Conservation (phyloP, 2,113 vertebrate genomes). For the Eublepharis macularius region DNA sequence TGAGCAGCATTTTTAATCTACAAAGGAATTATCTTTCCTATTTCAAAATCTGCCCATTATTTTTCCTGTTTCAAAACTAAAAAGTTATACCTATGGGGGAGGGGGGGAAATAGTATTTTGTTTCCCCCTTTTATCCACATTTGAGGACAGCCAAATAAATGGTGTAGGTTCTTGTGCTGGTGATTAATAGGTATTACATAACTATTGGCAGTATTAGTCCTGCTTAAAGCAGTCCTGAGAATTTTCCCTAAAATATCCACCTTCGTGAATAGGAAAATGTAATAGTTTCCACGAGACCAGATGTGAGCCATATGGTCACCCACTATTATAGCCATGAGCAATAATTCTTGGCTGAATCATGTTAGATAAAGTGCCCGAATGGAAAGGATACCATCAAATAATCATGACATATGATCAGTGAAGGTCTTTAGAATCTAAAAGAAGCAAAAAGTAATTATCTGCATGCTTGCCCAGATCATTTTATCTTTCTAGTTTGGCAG, state of each 20-base stretch:
- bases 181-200: slow-evolving; percentile 55
- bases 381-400: slow-evolving; percentile 2
- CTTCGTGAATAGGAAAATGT: not conserved
- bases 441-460: not conserved
- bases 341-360: slow-evolving; percentile 32
- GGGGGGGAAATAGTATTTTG: not conserved
- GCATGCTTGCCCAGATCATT: slow-evolving; percentile 29
- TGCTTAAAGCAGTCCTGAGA: slow-evolving; percentile 26
- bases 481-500: not conserved
- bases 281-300: slow-evolving; percentile 53
- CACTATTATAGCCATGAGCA: slow-evolving; percentile 36
- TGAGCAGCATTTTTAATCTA: not conserved
- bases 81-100: slow-evolving; percentile 12
- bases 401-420: slow-evolving; percentile 5
- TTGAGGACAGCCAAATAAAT: slow-evolving; percentile 27
- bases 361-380: slow-evolving; percentile 36
- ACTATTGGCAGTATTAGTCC: slow-evolving; percentile 41
- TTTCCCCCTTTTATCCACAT: slow-evolving; percentile 19
- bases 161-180: slow-evolving; percentile 58
- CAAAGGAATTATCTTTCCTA: not conserved
- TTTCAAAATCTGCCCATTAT: not conserved
- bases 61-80: not conserved
- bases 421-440: slow-evolving; percentile 29
- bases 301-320: slow-evolving; percentile 67
- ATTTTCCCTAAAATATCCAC: slow-evolving; percentile 35